These are phyloP conservation scores for Hylomyscus alleni DNA, from an alignment of 2,797 vertebrate species.

Conservation along the genomic window DNA sequence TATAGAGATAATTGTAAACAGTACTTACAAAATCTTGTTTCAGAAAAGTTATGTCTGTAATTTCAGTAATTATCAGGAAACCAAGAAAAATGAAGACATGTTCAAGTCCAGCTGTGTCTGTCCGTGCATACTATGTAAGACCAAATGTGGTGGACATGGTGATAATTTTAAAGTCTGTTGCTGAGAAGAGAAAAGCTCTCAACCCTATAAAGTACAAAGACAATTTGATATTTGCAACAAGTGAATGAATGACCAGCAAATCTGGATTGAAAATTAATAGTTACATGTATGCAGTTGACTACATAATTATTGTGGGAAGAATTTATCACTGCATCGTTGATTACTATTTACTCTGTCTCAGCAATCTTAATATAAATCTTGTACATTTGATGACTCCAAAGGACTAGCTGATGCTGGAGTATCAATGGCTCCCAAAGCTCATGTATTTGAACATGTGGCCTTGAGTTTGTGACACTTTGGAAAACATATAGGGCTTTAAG, in stretches of 20 bases:
- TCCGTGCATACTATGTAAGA: not conserved
- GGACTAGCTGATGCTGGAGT: accelerated
- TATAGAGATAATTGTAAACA: not conserved
- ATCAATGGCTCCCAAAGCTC: not conserved
- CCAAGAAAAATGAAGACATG: not conserved
- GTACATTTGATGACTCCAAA: not conserved
- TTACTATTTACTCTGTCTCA: not conserved
- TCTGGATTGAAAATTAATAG: not conserved
- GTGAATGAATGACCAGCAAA: not conserved
- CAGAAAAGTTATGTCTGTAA: not conserved
- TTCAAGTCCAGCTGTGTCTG: not conserved
- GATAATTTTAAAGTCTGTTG: no score
- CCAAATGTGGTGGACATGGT: not conserved
- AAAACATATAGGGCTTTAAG: not conserved
- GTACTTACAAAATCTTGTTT: not conserved
- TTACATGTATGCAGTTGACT: not conserved
- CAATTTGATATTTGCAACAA: not conserved
- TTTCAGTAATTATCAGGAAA: not conserved
- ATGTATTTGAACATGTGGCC: not conserved
- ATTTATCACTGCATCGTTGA: not conserved
- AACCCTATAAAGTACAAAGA: not conserved
- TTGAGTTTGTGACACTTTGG: not conserved
- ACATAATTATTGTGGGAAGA: no score
- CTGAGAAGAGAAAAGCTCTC: not conserved
- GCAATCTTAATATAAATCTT: not conserved